These are phyloP conservation scores for Hirtodrosophila alboralis DNA, from an alignment of 2,888 invertebrate species.

Conservation along the genomic window DNA sequence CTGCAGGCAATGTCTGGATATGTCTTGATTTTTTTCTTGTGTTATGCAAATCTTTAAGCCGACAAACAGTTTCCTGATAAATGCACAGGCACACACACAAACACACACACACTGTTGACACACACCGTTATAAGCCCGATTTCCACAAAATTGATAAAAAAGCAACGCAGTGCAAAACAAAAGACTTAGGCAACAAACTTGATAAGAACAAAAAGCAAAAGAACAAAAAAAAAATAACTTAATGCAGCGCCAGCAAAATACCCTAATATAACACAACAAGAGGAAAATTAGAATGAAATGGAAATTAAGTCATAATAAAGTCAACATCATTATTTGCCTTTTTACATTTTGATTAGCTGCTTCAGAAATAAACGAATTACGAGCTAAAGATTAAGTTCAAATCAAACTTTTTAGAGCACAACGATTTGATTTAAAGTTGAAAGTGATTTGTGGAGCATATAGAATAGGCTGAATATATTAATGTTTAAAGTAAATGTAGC, in stretches of 20 bases:
- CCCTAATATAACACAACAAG: background rate
- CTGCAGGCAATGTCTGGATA: constrained; percentile 31
- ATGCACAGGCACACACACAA: constrained; percentile 28
- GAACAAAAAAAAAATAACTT: background rate
- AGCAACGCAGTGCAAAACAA: constrained; percentile 47
- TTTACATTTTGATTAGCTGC: no score
- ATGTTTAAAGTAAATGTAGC: no score
- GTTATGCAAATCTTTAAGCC: constrained; percentile 70
- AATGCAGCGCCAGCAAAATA: constrained; percentile 9
- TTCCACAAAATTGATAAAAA: constrained; percentile 74
- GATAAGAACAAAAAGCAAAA: constrained; percentile 39
- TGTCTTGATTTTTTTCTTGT: constrained; percentile 15
- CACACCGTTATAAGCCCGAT: constrained; percentile 63
- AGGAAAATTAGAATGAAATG: background rate
- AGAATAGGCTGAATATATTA: no score
- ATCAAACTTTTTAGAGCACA: no score
- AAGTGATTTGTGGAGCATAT: no score
- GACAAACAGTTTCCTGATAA: constrained; percentile 72
- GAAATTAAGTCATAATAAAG: background rate
- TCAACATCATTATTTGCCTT: background rate
- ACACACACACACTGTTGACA: constrained; percentile 8
- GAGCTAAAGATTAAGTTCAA: no score
- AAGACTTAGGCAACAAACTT: constrained; percentile 73
- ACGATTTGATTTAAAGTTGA: no score
- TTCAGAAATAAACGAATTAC: no score